phyloP scores from a whole-genome alignment of 2,888 invertebrate species.

The Vannuccia rotundouncinata region DNA sequence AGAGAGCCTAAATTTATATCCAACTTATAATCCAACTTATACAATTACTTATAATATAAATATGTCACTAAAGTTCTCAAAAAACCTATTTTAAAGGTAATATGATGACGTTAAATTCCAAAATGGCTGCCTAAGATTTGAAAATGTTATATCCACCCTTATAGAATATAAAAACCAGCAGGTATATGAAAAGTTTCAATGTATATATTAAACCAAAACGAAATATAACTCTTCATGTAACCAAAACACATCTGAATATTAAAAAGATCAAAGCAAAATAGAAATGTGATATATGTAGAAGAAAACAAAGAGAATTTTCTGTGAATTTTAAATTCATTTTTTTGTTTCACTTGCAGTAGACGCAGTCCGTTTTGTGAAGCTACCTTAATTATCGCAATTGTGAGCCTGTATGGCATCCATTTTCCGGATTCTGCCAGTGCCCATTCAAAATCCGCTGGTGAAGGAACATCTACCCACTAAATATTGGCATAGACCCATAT shows the following conservation, averaged over 20 bases:
- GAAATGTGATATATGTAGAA: neutral
- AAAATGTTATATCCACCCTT: constrained; percentile 1
- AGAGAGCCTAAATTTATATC: too few relatives aligned
- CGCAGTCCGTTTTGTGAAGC: constrained; percentile 19
- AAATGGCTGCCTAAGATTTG: constrained; percentile 18
- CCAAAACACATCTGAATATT: constrained; percentile 14
- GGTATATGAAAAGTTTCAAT: constrained; percentile 9
- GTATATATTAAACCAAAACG: too few relatives aligned
- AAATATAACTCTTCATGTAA: constrained; percentile 24
- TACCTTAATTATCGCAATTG: constrained; percentile 16
- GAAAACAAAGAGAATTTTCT: neutral
- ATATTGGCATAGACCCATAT: neutral
- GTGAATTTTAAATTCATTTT: constrained; percentile 2
- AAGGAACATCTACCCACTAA: constrained; percentile 1
- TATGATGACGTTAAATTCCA: constrained; percentile 5
- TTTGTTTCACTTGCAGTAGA: constrained; percentile 15
- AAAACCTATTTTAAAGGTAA: constrained; percentile 12
- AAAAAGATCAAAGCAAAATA: neutral
- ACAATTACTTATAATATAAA: constrained; percentile 13
- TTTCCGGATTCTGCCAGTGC: neutral
- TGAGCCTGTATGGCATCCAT: constrained; percentile 11
- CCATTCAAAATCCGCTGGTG: neutral
- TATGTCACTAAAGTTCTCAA: neutral
- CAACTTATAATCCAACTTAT: too few relatives aligned
- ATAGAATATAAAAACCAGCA: constrained; percentile 15